Conservation (phyloP, 2,888 invertebrate genomes). For the Scaptomyza polygonia region DNA sequence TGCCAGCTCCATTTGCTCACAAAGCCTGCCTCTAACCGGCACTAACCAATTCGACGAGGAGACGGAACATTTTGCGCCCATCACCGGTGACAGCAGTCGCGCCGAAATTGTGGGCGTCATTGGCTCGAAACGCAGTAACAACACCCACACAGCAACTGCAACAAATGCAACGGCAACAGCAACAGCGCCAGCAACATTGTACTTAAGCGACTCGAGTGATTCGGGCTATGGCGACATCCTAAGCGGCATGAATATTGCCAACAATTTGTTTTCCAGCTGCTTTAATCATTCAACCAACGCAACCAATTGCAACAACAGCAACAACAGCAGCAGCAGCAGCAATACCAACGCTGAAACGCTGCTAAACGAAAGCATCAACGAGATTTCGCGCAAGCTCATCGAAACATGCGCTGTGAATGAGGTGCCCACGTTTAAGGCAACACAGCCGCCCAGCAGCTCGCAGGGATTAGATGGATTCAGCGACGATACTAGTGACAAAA, state of each 20-base stretch:
- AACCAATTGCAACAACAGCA: constrained; percentile 8
- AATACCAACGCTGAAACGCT: constrained; percentile 72
- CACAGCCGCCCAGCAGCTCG: constrained; percentile 8
- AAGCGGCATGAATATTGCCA: constrained; percentile 82
- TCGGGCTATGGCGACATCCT: constrained; percentile 83
- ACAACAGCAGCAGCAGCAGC: constrained; percentile 1
- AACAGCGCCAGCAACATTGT: constrained; percentile 42
- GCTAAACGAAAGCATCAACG: constrained; percentile 83
- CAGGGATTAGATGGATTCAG: constrained; percentile 24
- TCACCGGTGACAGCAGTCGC: constrained; percentile 74
- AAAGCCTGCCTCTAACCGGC: constrained; percentile 17
- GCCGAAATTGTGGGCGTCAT: constrained; percentile 83
- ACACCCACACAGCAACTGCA: constrained; percentile 41
- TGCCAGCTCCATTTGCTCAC: constrained; percentile 63
- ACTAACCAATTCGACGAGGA: constrained; percentile 54
- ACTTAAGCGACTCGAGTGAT: constrained; percentile 77
- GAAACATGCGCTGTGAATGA: constrained; percentile 83
- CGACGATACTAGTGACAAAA: constrained; percentile 40
- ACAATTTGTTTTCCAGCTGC: constrained; percentile 81
- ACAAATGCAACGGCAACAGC: constrained; percentile 17
- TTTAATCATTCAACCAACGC: constrained; percentile 37
- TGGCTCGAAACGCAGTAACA: constrained; percentile 80
- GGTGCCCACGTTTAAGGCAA: constrained; percentile 20
- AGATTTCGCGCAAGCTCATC: constrained; percentile 84
- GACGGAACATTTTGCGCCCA: constrained; percentile 72